A percentile compares a stretch with the other conserved stretches of the same genome.
These are phyloP conservation scores for Aldabrachelys gigantea DNA, from an alignment of 2,113 vertebrate species.

Conservation along the genomic window DNA sequence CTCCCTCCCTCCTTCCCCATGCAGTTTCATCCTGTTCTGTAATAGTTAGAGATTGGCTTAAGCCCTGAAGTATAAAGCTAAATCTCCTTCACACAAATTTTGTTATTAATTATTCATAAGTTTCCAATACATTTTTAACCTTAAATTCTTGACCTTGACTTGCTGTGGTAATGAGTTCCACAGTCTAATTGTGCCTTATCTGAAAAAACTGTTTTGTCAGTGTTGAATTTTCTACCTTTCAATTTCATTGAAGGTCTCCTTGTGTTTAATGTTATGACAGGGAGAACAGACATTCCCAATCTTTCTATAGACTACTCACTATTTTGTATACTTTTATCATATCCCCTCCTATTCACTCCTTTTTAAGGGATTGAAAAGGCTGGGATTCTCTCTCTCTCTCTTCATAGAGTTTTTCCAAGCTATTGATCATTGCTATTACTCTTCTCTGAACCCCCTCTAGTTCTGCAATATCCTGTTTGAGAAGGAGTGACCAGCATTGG, in stretches of 20 bases:
- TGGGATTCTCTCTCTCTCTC: neutral
- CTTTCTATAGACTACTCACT: neutral
- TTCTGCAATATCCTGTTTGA: constrained; percentile 21
- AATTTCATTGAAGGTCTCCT: neutral
- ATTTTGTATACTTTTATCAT: constrained; percentile 20
- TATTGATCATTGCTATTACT: neutral
- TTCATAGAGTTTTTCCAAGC: neutral
- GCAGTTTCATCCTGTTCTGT: neutral
- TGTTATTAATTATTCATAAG: constrained; percentile 54
- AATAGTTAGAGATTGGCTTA: neutral
- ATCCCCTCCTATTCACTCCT: neutral
- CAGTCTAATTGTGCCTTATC: constrained; percentile 48
- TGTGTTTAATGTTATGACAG: neutral
- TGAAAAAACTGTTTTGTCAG: constrained; percentile 6
- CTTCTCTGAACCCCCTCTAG: neutral
- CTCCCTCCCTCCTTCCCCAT: neutral
- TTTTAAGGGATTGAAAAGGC: neutral
- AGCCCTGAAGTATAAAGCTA: neutral
- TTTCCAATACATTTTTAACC: constrained; percentile 42
- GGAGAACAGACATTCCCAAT: neutral
- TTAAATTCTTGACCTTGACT: constrained; percentile 52
- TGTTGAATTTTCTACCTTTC: neutral
- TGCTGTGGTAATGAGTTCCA: constrained; percentile 38
- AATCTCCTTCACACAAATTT: neutral
- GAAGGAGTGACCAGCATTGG: neutral